Conservation (phyloP, 2,113 vertebrate species). For the Natator depressus region DNA sequence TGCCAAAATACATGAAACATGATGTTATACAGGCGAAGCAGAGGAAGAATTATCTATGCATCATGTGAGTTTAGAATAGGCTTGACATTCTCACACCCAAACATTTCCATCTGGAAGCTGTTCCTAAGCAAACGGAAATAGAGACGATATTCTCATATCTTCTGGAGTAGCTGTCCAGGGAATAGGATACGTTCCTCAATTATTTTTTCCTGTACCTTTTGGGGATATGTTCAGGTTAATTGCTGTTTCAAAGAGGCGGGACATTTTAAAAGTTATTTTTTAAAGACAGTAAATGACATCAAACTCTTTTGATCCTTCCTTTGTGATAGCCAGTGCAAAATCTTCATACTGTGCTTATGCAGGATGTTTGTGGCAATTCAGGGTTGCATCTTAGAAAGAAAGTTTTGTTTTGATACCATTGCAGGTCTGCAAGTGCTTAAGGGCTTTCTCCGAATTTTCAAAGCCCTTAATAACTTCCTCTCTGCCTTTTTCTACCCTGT, state of each 20-base stretch:
- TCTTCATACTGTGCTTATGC: not conserved
- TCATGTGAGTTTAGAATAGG: conserved; percentile 50
- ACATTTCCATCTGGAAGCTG: conserved; percentile 71
- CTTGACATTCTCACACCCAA: conserved; percentile 69
- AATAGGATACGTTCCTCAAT: conserved; percentile 42
- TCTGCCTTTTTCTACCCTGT: not conserved
- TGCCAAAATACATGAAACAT: conserved; percentile 33
- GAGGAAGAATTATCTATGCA: conserved; percentile 58
- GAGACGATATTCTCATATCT: conserved; percentile 61
- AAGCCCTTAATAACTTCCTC: not conserved
- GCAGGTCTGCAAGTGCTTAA: not conserved
- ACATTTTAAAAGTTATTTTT: not conserved
- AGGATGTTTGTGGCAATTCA: not conserved
- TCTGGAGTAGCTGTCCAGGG: conserved; percentile 35
- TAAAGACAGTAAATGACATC: not conserved
- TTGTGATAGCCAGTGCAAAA: not conserved
- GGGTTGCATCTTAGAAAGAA: not conserved
- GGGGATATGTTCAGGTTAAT: conserved; percentile 34
- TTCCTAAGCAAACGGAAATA: conserved; percentile 61
- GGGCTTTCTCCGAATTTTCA: not conserved
- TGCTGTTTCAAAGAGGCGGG: conserved; percentile 18
- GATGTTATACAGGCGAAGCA: conserved; percentile 38
- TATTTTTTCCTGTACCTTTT: not conserved
- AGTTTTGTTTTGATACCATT: not conserved
- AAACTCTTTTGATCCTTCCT: not conserved